A percentile compares a stretch with the other conserved stretches of the same genome.
phyloP scores from a whole-genome alignment of 1,140 invertebrate genomes.

The Meloidogyne chitwoodi region DNA sequence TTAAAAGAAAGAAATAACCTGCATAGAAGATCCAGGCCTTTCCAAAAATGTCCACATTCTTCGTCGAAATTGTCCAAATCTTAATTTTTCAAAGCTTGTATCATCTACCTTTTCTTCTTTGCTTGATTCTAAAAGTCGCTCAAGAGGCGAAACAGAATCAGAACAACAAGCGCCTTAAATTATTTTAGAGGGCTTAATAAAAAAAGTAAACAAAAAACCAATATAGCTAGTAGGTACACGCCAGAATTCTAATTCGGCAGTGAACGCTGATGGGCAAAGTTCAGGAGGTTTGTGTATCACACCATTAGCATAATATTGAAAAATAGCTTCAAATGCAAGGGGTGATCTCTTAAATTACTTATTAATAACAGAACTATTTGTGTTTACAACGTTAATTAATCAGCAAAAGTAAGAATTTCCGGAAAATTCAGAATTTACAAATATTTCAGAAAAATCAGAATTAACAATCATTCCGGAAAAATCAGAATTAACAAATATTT shows the following conservation, averaged over 20 bases:
- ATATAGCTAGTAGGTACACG: constrained; percentile 51
- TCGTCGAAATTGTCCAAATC: constrained; percentile 49
- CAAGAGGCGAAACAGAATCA: constrained; percentile 15
- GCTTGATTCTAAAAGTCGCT: constrained; percentile 10
- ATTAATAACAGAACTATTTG: too few species aligned
- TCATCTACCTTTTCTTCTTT: constrained; percentile 49
- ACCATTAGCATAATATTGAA: constrained; percentile 57
- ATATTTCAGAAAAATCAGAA: not conserved
- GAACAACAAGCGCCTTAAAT: constrained; percentile 15
- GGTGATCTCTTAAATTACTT: constrained; percentile 42
- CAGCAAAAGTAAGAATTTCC: not conserved
- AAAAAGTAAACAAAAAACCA: too few species aligned
- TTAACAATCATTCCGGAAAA: too few species aligned
- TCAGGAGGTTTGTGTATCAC: constrained; percentile 56
- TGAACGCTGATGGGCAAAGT: constrained; percentile 54
- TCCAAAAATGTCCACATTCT: constrained; percentile 60
- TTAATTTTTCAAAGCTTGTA: constrained; percentile 54
- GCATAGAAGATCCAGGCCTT: constrained; percentile 56
- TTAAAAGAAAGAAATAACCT: constrained; percentile 36
- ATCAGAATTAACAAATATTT: too few species aligned
- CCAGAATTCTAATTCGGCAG: constrained; percentile 57
- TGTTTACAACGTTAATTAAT: too few species aligned
- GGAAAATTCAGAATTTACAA: not conserved
- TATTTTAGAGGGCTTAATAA: too few species aligned
- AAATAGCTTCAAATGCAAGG: constrained; percentile 49